phyloP scores from a whole-genome alignment of 2,797 vertebrate genomes.

The Lepus townsendii region DNA sequence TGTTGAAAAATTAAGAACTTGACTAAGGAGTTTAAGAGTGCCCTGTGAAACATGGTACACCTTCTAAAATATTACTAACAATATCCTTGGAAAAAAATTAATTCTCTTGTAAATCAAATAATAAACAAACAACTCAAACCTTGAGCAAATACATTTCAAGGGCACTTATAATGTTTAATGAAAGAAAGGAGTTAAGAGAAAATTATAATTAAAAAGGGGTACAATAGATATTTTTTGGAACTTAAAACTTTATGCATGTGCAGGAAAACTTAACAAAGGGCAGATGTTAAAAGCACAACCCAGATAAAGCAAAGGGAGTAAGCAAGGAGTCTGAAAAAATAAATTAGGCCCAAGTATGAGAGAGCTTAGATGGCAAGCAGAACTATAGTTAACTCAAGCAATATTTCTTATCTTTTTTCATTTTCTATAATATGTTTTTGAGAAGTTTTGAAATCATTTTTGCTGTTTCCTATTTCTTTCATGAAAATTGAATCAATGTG shows the following conservation, averaged over 20 bases:
- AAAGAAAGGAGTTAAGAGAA: background rate
- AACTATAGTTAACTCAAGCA: constrained; percentile 23
- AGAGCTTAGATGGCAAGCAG: background rate
- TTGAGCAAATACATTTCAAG: constrained; percentile 52
- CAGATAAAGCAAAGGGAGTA: background rate
- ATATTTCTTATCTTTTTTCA: background rate
- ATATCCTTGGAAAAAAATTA: background rate
- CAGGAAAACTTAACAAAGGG: constrained; percentile 29
- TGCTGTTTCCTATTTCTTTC: background rate
- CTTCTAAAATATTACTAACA: background rate
- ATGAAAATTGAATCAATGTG: background rate
- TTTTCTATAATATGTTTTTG: background rate
- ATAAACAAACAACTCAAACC: background rate
- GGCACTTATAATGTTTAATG: background rate
- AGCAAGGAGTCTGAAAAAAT: background rate
- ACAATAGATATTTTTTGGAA: background rate
- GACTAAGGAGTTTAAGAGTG: constrained; percentile 8
- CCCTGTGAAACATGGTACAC: background rate
- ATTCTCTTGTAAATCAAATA: no score
- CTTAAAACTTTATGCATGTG: background rate
- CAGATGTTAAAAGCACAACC: background rate
- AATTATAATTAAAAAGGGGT: background rate
- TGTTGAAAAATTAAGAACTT: background rate
- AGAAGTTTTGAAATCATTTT: background rate
- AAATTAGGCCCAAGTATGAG: background rate